A percentile compares a stretch with the other conserved stretches of the same genome.
phyloP scores from a whole-genome alignment of 2,888 invertebrate species.

The Bombylius major region DNA sequence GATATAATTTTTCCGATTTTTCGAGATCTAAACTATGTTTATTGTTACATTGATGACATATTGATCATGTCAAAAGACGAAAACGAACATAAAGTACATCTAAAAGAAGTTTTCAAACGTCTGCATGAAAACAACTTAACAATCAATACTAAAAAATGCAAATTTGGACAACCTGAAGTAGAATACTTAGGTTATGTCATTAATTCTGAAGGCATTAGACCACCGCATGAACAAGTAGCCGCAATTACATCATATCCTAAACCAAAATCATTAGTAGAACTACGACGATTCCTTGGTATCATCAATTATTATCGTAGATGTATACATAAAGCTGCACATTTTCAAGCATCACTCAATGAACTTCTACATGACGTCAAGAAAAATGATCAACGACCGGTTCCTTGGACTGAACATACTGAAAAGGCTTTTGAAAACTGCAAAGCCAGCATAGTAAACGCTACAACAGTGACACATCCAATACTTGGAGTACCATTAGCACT shows the following conservation, averaged over 20 bases:
- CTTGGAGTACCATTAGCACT: not conserved
- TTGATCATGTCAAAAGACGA: no score
- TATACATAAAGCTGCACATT: not conserved
- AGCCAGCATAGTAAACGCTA: not conserved
- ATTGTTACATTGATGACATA: no score
- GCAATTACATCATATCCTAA: not conserved
- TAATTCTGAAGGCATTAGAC: not conserved
- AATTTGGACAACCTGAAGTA: not conserved
- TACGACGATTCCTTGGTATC: not conserved
- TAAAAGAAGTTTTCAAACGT: not conserved
- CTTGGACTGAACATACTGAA: not conserved
- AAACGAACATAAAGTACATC: not conserved
- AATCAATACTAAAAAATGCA: not conserved
- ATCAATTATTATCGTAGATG: not conserved
- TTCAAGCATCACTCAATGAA: not conserved
- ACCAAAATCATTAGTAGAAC: not conserved
- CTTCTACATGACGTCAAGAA: not conserved
- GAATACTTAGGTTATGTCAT: not conserved
- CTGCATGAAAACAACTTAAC: not conserved
- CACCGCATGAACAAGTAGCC: not conserved
- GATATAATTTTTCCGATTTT: not conserved
- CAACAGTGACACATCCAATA: not conserved
- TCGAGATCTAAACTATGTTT: not conserved
- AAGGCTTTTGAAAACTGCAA: not conserved
- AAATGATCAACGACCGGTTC: not conserved